Base-by-base conservation (phyloP, 2,113 vertebrate species). In the Tenrec ecaudatus region DNA sequence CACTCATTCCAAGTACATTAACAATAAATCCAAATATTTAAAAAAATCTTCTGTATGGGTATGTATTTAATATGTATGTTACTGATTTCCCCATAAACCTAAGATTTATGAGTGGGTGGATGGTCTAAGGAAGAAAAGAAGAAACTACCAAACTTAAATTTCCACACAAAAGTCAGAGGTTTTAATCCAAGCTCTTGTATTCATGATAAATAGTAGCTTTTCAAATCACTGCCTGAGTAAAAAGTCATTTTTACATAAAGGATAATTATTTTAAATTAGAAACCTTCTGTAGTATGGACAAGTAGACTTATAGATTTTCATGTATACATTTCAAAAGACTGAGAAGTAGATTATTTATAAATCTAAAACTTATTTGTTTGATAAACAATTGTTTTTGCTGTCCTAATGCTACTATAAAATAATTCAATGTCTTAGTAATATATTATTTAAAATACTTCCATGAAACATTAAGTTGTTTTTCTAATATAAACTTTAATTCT, bases 291-390 rank as follows among this genome's bases (percentile, higher is more conserved):
- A 64, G 4, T 58, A 71, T 38, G 19, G 31, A 20, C n/a, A 58
- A 83, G 64, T 88, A 95, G 40, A 96, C 82, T 69, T n/a, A 47
- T 77, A 93, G 88, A 47, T 14, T 90, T 77, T 64, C 1, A 84
- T 16, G 7, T 84, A 95, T 66, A 90, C 27, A 96, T 82, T 94
- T 94, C 62, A 91, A 90, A 94, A 94, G 12, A 95, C 20, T 22
- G 22, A 88, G 43, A 88, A 92, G 96, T 80, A 88, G 3, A 25
- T 40, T 40, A 40, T 40, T 6, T 78, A n/a, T 33, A 92, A 90
- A 92, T 85, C 64, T 88, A 91, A 20, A 62, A 62, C 20, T 31
- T 29, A 66, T 79, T 89, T 82, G 92, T 53, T 53, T 4, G 84
- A 86, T 81, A 78, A 94, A 92, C 47, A 87, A 88, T 2, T 85